A percentile compares a stretch with the other conserved stretches of the same genome.
phyloP scores from a whole-genome alignment of 2,113 vertebrate genomes.

The Echinops telfairi region DNA sequence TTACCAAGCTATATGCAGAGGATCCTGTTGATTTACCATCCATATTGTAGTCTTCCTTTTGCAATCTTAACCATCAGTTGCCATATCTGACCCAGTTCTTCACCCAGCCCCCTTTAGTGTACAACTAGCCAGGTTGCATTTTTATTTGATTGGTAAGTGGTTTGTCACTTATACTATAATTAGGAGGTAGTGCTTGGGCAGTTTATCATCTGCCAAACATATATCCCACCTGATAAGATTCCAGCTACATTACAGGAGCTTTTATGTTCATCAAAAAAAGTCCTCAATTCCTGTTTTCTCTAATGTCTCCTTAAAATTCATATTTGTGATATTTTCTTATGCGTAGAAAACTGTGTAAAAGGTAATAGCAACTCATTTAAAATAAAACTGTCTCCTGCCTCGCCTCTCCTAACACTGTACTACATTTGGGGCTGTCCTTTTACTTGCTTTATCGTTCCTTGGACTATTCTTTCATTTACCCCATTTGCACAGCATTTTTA shows the following conservation, averaged over 20 bases:
- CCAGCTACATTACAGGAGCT: not conserved
- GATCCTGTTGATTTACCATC: not conserved
- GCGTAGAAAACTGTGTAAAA: too few relatives aligned
- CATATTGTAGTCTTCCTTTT: not conserved
- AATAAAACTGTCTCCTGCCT: too few relatives aligned
- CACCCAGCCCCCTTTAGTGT: not conserved
- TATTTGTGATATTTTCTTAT: too few relatives aligned
- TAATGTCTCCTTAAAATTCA: too few relatives aligned
- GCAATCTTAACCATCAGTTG: not conserved
- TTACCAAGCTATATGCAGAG: not conserved
- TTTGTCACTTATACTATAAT: not conserved
- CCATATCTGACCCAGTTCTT: not conserved
- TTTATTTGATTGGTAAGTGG: not conserved
- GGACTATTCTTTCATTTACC: too few relatives aligned
- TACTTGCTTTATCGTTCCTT: too few relatives aligned
- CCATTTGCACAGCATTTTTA: too few relatives aligned
- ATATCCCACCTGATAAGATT: not conserved
- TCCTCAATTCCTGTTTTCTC: too few relatives aligned
- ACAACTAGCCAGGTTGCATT: not conserved
- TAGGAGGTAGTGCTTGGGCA: not conserved
- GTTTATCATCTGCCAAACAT: not conserved
- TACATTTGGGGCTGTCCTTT: too few relatives aligned
- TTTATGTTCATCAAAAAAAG: not conserved
- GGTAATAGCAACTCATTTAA: too few relatives aligned
- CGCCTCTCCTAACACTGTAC: too few relatives aligned